Evolutionary conservation across 2,797 vertebrate species (phyloP).

Genomic region (Paramormyrops hopkinsi): DNA sequence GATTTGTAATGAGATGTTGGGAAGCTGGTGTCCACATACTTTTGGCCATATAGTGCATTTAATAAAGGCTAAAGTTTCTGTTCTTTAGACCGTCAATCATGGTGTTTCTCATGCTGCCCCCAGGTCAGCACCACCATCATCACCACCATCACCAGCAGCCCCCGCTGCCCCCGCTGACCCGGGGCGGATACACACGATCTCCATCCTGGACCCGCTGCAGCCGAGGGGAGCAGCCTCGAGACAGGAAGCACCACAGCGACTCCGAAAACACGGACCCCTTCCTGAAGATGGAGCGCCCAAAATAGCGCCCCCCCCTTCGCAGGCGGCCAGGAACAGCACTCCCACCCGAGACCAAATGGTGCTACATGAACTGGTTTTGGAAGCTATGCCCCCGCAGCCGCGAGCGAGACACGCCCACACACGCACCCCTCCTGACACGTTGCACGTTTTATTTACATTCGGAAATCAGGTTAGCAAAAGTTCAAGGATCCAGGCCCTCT

Average conservation of each 20-base stretch:
- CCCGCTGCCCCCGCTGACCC: constrained; percentile 61
- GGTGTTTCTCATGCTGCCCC: constrained; percentile 17
- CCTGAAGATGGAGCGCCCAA: constrained; percentile 72
- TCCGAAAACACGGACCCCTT: constrained; percentile 67
- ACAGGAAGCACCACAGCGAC: constrained; percentile 79
- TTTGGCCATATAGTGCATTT: neutral
- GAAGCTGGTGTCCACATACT: neutral
- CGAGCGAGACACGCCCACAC: constrained; percentile 31
- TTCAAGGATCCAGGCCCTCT: constrained; percentile 31
- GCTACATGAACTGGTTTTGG: constrained; percentile 45
- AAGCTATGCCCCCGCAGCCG: constrained; percentile 40
- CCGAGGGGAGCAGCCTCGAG: constrained; percentile 65
- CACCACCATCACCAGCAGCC: constrained; percentile 35
- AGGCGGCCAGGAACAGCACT: constrained; percentile 40
- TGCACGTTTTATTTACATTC: constrained; percentile 28
- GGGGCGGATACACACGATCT: constrained; percentile 80
- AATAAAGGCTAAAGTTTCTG: neutral
- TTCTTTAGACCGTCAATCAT: neutral
- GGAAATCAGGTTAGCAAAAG: constrained; percentile 34
- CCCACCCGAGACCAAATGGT: constrained; percentile 41
- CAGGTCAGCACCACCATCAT: constrained; percentile 49
- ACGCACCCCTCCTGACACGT: neutral
- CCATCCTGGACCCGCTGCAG: constrained; percentile 82
- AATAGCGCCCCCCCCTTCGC: constrained; percentile 60
- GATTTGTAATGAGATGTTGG: neutral